Percentiles rank a stretch among this genome's conserved stretches.
Conservation (phyloP, 2,797 vertebrate genomes). For the Vireo griseus region DNA sequence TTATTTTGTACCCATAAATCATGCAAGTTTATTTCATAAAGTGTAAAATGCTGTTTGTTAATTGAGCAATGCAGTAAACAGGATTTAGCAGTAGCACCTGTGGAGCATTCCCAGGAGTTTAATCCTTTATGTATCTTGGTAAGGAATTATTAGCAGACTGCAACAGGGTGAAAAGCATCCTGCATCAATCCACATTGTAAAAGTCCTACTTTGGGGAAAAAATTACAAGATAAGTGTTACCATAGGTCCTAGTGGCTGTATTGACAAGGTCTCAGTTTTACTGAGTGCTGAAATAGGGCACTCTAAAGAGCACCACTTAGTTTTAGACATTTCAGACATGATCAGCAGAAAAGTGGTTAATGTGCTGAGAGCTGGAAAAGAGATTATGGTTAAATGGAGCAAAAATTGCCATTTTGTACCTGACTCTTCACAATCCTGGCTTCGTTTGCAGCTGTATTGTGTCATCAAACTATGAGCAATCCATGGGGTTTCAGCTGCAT, state of each 20-base stretch:
- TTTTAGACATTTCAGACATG: neutral
- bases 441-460: conserved; percentile 57
- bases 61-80: neutral
- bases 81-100: neutral
- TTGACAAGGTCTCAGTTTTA: neutral
- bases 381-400: conserved; percentile 52
- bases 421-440: conserved; percentile 42
- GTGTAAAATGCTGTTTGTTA: neutral
- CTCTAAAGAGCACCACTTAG: neutral
- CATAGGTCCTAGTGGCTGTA: neutral
- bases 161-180: neutral
- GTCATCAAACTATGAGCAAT: conserved; percentile 51
- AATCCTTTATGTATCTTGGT: neutral
- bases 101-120: neutral
- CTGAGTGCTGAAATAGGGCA: neutral
- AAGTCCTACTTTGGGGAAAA: neutral
- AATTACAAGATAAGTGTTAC: neutral
- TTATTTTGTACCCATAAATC: neutral
- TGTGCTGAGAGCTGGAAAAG: conserved; percentile 55
- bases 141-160: neutral
- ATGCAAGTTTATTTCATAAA: neutral
- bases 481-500: conserved; percentile 44
- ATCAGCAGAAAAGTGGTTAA: conserved; percentile 64
- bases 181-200: neutral
- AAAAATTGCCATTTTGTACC: conserved; percentile 64